Percentiles rank a stretch among this genome's conserved stretches.
These are phyloP conservation scores for Callyntrura guangdongensis DNA, from an alignment of 2,888 invertebrate species.

Conservation along the genomic window DNA sequence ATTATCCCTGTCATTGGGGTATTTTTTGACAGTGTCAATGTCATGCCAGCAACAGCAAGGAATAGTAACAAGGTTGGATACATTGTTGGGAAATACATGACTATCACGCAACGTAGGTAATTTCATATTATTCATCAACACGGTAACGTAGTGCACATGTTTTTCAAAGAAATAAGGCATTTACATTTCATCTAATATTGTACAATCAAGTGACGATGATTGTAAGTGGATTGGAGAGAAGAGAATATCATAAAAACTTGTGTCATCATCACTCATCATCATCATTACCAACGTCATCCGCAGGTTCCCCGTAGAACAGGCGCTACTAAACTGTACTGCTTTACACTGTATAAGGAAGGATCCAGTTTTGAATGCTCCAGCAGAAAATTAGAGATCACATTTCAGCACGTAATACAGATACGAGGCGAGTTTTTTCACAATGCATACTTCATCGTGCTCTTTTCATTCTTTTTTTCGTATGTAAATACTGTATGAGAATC, in stretches of 20 bases:
- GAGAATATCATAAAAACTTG: constrained; percentile 68
- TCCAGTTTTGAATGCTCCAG: not conserved
- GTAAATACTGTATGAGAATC: no score
- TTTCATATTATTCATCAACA: not conserved
- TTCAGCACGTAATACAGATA: constrained; percentile 25
- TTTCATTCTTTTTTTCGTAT: not conserved
- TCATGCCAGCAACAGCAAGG: not conserved
- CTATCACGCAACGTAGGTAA: not conserved
- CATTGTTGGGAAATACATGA: not conserved
- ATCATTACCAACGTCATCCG: constrained; percentile 53
- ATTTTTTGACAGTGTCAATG: constrained; percentile 59
- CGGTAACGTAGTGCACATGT: not conserved
- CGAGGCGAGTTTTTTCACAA: constrained; percentile 12
- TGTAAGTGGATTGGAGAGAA: constrained; percentile 33
- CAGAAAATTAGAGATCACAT: constrained; percentile 41
- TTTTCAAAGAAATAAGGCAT: constrained; percentile 5
- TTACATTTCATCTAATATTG: constrained; percentile 3
- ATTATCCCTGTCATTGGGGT: constrained; percentile 65
- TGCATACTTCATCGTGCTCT: not conserved
- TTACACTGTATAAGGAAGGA: not conserved
- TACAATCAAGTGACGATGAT: constrained; percentile 12
- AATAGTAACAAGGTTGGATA: not conserved
- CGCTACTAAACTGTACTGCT: constrained; percentile 46
- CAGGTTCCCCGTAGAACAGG: constrained; percentile 64
- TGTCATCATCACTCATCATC: constrained; percentile 62